Evolutionary conservation across 2,113 vertebrate species (phyloP).

Genomic region (Cheirogaleus medius): DNA sequence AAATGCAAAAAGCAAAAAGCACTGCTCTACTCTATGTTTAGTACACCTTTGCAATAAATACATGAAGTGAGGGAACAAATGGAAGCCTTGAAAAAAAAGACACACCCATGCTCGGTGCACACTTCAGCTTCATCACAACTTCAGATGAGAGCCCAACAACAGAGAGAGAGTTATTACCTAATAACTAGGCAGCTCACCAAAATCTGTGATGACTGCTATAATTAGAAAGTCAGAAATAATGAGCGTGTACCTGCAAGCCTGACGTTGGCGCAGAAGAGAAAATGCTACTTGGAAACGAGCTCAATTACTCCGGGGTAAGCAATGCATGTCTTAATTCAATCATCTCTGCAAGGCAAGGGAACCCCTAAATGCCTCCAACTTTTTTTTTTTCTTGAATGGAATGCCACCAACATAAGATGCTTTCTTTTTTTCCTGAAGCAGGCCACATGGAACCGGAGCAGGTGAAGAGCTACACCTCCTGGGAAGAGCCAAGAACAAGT

Average conservation of each 20-base stretch:
- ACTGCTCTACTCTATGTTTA: background rate
- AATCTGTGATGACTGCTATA: conserved; percentile 60
- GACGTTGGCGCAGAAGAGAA: conserved; percentile 48
- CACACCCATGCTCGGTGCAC: accelerated
- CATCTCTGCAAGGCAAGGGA: conserved; percentile 59
- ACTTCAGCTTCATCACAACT: background rate
- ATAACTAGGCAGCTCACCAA: background rate
- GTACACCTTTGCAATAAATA: background rate
- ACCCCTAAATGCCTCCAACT: conserved; percentile 12
- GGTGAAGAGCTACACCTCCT: background rate
- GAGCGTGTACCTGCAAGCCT: conserved; percentile 61
- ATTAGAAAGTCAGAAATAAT: conserved; percentile 75
- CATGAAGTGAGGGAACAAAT: background rate
- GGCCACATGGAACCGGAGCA: background rate
- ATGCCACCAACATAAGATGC: background rate
- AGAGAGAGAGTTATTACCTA: background rate
- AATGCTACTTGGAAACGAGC: conserved; percentile 74
- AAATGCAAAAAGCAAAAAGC: background rate
- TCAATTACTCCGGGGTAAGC: conserved; percentile 57
- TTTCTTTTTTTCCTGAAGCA: background rate
- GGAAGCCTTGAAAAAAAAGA: background rate
- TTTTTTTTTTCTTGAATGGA: background rate
- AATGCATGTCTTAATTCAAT: conserved; percentile 42
- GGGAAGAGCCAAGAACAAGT: conserved; percentile 14
- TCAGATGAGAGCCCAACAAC: background rate